phyloP scores from a whole-genome alignment of 2,888 invertebrate genomes.

The Geotrupes spiniger region DNA sequence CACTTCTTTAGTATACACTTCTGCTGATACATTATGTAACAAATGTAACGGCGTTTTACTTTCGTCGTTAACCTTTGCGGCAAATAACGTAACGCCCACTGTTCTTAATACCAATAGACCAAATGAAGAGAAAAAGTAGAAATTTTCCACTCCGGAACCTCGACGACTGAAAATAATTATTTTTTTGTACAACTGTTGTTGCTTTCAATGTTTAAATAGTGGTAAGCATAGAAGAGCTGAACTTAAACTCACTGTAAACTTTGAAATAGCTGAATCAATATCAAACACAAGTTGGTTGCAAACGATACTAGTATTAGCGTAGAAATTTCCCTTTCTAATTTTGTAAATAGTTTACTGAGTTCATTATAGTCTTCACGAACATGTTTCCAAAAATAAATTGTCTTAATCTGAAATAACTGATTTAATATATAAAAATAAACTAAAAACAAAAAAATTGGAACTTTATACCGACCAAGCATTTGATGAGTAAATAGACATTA shows the following conservation, averaged over 20 bases:
- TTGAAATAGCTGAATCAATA: constrained; percentile 13
- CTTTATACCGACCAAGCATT: too few relatives aligned
- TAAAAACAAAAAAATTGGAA: too few relatives aligned
- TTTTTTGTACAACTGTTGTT: too few relatives aligned
- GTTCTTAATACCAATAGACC: constrained; percentile 9
- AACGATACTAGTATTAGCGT: constrained; percentile 12
- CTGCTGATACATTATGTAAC: neutral
- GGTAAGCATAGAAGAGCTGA: too few relatives aligned
- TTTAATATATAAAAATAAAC: too few relatives aligned
- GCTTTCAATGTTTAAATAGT: too few relatives aligned
- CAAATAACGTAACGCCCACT: constrained; percentile 6
- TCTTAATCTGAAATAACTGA: neutral
- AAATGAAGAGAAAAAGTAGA: constrained; percentile 13
- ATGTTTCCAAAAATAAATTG: constrained; percentile 1
- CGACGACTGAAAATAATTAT: constrained; percentile 8
- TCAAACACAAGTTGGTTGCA: constrained; percentile 10
- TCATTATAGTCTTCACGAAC: constrained; percentile 11
- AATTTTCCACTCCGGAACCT: neutral
- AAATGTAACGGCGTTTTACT: neutral
- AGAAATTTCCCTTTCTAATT: constrained; percentile 5
- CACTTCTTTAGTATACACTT: constrained; percentile 4
- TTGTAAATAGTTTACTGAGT: constrained; percentile 3
- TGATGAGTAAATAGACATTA: too few relatives aligned
- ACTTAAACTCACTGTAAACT: constrained; percentile 11
- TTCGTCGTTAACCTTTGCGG: constrained; percentile 8